These are phyloP conservation scores for Mastomys coucha DNA, from an alignment of 2,113 vertebrate species.

Conservation along the genomic window DNA sequence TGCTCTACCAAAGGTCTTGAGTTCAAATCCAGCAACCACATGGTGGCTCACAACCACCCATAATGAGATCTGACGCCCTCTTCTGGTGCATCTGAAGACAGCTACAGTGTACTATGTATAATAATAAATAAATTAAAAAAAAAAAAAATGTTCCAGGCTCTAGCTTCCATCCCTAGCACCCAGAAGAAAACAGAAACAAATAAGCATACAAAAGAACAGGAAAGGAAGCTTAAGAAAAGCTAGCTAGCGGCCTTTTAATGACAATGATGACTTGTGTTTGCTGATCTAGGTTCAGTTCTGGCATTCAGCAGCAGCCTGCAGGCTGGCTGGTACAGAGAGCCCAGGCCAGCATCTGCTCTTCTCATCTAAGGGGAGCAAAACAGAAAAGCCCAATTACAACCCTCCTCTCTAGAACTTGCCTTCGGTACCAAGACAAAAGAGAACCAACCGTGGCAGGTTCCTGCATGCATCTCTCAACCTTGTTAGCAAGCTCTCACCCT, in stretches of 20 bases:
- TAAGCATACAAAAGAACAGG: background rate
- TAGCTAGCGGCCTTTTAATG: background rate
- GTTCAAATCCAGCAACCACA: no score
- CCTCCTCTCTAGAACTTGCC: background rate
- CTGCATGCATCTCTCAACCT: background rate
- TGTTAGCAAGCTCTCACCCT: conserved; percentile 82
- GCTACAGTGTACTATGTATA: no score
- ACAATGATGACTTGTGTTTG: background rate
- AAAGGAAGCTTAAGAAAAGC: background rate
- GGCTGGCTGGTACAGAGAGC: background rate
- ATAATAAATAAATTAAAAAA: no score
- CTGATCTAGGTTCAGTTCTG: background rate
- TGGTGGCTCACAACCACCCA: no score
- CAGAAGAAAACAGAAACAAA: background rate
- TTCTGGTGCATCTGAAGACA: no score
- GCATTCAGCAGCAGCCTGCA: background rate
- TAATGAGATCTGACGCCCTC: no score
- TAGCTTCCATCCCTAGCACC: background rate
- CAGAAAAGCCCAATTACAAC: background rate
- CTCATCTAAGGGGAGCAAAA: background rate
- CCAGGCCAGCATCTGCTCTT: background rate
- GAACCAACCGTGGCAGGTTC: background rate
- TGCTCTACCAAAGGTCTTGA: no score
- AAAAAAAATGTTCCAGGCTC: background rate
- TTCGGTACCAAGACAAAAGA: background rate